phyloP scores from a whole-genome alignment of 2,888 invertebrate genomes.

The Polydesmus complanatus region DNA sequence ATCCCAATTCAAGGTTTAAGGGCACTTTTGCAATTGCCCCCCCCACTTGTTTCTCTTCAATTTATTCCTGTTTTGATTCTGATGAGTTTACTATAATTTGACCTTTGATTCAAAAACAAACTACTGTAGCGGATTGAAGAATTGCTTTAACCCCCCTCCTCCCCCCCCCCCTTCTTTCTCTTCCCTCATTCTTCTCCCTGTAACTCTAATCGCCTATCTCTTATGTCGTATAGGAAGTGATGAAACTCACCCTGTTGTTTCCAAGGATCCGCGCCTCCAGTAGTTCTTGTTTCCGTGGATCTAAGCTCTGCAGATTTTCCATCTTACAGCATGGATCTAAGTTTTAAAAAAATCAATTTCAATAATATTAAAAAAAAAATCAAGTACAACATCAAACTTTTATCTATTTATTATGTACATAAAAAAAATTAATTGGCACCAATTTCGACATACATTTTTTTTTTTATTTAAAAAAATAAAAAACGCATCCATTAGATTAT shows the following conservation, averaged over 20 bases:
- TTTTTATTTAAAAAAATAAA: no score
- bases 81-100: no score
- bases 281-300: slow-evolving; percentile 97
- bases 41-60: no score
- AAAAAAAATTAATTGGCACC: no score
- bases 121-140: not conserved
- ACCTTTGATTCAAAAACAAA: not conserved
- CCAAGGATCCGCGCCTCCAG: slow-evolving; percentile 95
- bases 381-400: not conserved
- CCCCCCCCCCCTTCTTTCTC: not conserved
- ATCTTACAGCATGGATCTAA: slow-evolving; percentile 37
- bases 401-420: not conserved
- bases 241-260: slow-evolving; percentile 72
- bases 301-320: slow-evolving; percentile 93
- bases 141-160: not conserved
- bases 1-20: no score
- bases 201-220: not conserved
- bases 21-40: no score
- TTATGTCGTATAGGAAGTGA: no score
- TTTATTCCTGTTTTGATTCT: no score
- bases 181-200: not conserved
- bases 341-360: not conserved
- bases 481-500: no score
- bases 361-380: not conserved
- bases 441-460: no score